Percentiles rank a stretch among this genome's conserved stretches.
Conservation (phyloP, 2,797 vertebrate genomes). For the Podarcis lilfordi region DNA sequence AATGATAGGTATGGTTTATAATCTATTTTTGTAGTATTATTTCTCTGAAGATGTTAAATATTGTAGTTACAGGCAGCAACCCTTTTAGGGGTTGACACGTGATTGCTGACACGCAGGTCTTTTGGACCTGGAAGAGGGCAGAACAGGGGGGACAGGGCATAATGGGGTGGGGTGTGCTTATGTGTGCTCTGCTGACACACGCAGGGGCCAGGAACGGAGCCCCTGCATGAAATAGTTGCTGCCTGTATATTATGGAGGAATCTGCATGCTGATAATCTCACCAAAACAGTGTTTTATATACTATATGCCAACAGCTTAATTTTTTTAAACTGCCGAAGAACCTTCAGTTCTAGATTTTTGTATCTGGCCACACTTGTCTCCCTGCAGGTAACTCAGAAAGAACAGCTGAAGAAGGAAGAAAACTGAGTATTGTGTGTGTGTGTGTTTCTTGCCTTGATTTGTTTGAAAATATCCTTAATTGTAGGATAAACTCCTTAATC, state of each 20-base stretch:
- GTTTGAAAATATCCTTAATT: neutral
- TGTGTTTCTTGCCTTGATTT: neutral
- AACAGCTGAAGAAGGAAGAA: neutral
- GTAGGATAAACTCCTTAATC: neutral
- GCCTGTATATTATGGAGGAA: neutral
- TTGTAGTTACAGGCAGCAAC: neutral
- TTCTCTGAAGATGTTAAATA: neutral
- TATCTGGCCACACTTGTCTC: neutral
- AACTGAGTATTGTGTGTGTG: neutral
- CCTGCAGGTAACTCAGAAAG: neutral
- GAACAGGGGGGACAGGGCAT: too few species aligned
- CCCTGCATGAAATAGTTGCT: too few species aligned
- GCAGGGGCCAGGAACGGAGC: too few species aligned
- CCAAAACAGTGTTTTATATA: neutral
- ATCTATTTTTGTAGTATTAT: constrained; percentile 3
- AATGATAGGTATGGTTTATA: constrained; percentile 65
- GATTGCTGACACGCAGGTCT: too few species aligned
- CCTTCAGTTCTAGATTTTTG: neutral
- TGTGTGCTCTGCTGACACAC: too few species aligned
- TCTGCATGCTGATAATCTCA: neutral
- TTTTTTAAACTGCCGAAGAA: neutral
- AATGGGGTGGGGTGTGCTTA: too few species aligned
- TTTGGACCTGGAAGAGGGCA: neutral
- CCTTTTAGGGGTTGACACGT: too few species aligned
- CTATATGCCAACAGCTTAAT: neutral